Evolutionary conservation across 2,888 invertebrate species (phyloP).

Genomic region (Lepidonotus clava): DNA sequence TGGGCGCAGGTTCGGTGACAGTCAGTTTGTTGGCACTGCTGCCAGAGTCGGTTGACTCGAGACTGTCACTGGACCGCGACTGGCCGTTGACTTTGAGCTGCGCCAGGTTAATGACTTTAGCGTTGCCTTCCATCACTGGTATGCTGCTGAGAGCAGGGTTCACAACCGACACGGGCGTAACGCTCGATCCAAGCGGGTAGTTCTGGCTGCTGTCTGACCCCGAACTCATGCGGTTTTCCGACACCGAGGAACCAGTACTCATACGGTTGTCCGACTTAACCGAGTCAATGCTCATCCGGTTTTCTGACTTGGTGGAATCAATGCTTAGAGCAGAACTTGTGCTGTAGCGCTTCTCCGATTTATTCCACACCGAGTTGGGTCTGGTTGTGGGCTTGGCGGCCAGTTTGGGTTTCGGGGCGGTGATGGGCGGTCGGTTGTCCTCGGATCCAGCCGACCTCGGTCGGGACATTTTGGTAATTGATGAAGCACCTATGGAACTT

Average conservation of each 20-base stretch:
- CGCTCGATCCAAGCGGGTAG: not conserved
- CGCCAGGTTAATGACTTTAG: slow-evolving; percentile 37
- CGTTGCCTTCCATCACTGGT: slow-evolving; percentile 38
- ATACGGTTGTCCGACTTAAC: slow-evolving; percentile 41
- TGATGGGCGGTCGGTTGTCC: slow-evolving; percentile 45
- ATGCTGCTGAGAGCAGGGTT: slow-evolving; percentile 37
- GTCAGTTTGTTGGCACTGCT: slow-evolving; percentile 41
- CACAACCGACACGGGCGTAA: not conserved
- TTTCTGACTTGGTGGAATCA: slow-evolving; percentile 9
- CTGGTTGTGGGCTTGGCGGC: slow-evolving; percentile 23
- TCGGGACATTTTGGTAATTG: not conserved
- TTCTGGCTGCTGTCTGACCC: slow-evolving; percentile 48
- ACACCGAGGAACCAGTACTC: slow-evolving; percentile 33
- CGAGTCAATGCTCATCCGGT: slow-evolving; percentile 40
- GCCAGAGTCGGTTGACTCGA: slow-evolving; percentile 57
- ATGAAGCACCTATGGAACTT: not conserved
- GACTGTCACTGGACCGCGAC: slow-evolving; percentile 56
- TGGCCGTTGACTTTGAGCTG: slow-evolving; percentile 55
- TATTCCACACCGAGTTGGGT: slow-evolving; percentile 27
- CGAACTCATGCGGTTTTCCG: slow-evolving; percentile 47
- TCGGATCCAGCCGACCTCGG: slow-evolving; percentile 37
- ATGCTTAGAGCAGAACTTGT: slow-evolving; percentile 23
- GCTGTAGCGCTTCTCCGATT: slow-evolving; percentile 45
- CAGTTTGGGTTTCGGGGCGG: slow-evolving; percentile 43
- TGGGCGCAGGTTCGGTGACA: slow-evolving; percentile 9